Evolutionary conservation across 2,888 invertebrate genomes (phyloP).

Genomic region (Acronicta leporina): DNA sequence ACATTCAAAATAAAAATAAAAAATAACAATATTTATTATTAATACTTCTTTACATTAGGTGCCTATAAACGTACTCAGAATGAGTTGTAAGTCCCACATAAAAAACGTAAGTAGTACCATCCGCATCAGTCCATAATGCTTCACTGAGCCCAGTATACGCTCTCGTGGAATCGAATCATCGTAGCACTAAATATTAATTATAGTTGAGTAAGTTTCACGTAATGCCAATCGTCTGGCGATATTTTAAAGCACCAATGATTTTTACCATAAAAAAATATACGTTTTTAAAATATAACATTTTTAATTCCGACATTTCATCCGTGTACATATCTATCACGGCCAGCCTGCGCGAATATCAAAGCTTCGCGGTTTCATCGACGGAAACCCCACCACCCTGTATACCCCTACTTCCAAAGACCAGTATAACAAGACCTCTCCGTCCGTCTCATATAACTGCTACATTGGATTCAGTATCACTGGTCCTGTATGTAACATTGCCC

Average conservation of each 20-base stretch:
- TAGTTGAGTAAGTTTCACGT: slow-evolving; percentile 18
- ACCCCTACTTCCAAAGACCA: slow-evolving; percentile 47
- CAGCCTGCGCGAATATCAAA: slow-evolving; percentile 71
- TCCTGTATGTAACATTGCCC: slow-evolving; percentile 67
- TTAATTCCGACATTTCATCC: slow-evolving; percentile 56
- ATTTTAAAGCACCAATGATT: slow-evolving; percentile 35
- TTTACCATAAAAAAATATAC: slow-evolving; percentile 31
- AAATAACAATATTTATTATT: no score
- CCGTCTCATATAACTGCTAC: slow-evolving; percentile 2
- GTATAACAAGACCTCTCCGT: slow-evolving; percentile 27
- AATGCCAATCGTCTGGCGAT: slow-evolving; percentile 29
- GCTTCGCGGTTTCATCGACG: slow-evolving; percentile 72
- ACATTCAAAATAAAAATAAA: no score
- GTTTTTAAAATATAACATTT: slow-evolving; percentile 49
- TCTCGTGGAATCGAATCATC: neutral
- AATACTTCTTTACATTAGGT: no score
- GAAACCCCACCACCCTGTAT: slow-evolving; percentile 52
- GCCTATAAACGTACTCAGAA: no score
- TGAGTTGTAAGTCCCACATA: no score
- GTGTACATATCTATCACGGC: slow-evolving; percentile 68
- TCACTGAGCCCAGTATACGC: slow-evolving; percentile 12
- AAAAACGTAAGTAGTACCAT: no score
- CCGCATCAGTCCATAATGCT: slow-evolving; percentile 5
- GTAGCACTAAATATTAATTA: slow-evolving; percentile 3
- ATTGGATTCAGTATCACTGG: slow-evolving; percentile 59